A percentile compares a stretch with the other conserved stretches of the same genome.
Evolutionary conservation across 2,797 vertebrate genomes (phyloP).

Genomic region (Rhyacichthys aspro): DNA sequence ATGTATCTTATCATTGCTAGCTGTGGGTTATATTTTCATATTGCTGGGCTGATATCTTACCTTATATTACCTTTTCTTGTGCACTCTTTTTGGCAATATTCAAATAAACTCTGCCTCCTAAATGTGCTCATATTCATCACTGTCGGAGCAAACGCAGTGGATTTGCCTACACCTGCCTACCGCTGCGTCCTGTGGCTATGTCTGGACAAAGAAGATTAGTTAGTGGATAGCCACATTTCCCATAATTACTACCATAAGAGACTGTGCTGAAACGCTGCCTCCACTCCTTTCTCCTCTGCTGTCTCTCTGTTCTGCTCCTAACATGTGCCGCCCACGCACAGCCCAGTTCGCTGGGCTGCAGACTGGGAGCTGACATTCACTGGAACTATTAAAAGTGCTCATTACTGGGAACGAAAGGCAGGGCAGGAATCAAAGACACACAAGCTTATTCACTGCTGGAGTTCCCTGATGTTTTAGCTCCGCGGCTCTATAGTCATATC

Average conservation of each 20-base stretch:
- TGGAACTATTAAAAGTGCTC: constrained; percentile 80
- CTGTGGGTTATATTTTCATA: constrained; percentile 4
- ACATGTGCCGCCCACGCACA: constrained; percentile 52
- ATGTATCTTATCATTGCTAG: neutral
- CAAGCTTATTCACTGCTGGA: constrained; percentile 46
- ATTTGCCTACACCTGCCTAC: constrained; percentile 29
- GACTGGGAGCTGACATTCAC: constrained; percentile 67
- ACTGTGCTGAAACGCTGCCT: constrained; percentile 9
- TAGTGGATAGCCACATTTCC: constrained; percentile 38
- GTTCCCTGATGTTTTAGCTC: constrained; percentile 40
- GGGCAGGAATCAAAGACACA: constrained; percentile 69
- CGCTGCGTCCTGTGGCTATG: constrained; percentile 26
- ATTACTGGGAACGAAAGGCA: constrained; percentile 76
- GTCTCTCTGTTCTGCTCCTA: constrained; percentile 13
- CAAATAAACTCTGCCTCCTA: neutral
- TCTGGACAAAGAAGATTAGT: constrained; percentile 48
- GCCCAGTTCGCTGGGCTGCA: constrained; percentile 42
- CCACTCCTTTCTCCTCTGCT: neutral
- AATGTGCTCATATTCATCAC: neutral
- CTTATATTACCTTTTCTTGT: neutral
- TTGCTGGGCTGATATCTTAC: neutral
- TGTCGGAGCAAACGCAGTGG: neutral
- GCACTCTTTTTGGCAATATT: constrained; percentile 3
- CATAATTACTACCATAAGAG: constrained; percentile 40
- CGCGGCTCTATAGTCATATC: constrained; percentile 26